A percentile compares a stretch with the other conserved stretches of the same genome.
Conservation (phyloP, 2,797 vertebrate genomes). For the Anguilla marmorata region DNA sequence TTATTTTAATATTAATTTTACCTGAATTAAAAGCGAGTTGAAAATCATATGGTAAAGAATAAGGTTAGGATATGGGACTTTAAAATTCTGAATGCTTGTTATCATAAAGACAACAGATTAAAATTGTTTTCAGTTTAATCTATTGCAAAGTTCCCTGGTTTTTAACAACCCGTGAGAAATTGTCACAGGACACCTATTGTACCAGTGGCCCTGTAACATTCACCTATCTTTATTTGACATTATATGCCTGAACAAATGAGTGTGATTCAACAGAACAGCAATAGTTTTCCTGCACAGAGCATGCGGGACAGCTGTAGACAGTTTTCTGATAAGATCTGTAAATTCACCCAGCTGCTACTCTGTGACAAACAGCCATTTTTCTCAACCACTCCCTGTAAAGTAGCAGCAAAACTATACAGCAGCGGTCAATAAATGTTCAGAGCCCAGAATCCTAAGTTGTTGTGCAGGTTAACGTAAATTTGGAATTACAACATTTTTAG, state of each 20-base stretch:
- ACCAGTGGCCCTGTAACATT: background rate
- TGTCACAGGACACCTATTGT: background rate
- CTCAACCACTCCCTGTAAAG: background rate
- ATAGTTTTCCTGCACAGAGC: background rate
- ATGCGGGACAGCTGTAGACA: background rate
- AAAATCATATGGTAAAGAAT: background rate
- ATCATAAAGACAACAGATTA: background rate
- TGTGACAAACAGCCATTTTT: background rate
- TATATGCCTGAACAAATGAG: background rate
- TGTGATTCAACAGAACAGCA: background rate
- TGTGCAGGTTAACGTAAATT: background rate
- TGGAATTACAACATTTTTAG: background rate
- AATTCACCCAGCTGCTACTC: background rate
- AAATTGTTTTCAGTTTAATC: background rate
- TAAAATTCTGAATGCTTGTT: background rate
- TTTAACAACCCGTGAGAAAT: conserved; percentile 10
- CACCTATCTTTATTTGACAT: background rate
- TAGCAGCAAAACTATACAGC: background rate
- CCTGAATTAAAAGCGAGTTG: background rate
- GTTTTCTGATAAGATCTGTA: conserved; percentile 13
- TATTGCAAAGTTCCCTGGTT: background rate
- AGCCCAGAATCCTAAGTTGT: background rate
- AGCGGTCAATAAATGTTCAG: background rate
- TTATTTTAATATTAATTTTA: background rate
- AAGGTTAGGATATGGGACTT: conserved; percentile 13